phyloP scores from a whole-genome alignment of 2,113 vertebrate genomes.

The Tympanuchus pallidicinctus region DNA sequence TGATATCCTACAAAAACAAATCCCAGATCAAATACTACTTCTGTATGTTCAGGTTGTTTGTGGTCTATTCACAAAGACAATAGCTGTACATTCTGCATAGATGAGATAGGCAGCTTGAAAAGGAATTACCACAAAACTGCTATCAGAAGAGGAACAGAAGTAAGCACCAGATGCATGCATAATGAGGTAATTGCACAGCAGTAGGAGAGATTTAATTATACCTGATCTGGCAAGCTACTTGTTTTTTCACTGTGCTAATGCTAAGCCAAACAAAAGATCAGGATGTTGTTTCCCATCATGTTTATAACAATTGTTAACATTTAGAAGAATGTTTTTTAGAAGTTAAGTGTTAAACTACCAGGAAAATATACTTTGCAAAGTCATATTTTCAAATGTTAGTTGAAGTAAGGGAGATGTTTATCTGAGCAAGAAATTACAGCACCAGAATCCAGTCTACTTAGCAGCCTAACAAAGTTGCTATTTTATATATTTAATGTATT shows the following conservation, averaged over 20 bases:
- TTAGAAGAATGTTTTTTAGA: not conserved
- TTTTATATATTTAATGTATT: too few species aligned
- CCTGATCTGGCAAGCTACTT: not conserved
- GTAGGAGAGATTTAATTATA: constrained; percentile 9
- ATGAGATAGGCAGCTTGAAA: not conserved
- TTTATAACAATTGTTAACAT: not conserved
- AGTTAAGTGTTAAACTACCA: not conserved
- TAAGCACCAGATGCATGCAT: not conserved
- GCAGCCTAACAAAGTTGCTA: not conserved
- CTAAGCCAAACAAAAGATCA: not conserved
- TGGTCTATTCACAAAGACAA: not conserved
- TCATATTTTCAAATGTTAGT: not conserved
- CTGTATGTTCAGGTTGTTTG: not conserved
- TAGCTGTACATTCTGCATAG: not conserved
- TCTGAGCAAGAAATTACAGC: not conserved
- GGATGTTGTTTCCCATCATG: not conserved
- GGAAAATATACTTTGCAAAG: not conserved
- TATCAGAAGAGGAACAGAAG: not conserved
- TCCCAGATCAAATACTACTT: not conserved
- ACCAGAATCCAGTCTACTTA: not conserved
- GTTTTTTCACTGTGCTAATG: constrained; percentile 15
- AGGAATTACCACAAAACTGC: not conserved
- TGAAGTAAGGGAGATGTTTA: not conserved
- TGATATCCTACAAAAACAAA: not conserved
- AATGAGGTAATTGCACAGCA: constrained; percentile 8